Base-by-base conservation (phyloP, 2,888 invertebrate genomes). In the Celastrina argiolus region DNA sequence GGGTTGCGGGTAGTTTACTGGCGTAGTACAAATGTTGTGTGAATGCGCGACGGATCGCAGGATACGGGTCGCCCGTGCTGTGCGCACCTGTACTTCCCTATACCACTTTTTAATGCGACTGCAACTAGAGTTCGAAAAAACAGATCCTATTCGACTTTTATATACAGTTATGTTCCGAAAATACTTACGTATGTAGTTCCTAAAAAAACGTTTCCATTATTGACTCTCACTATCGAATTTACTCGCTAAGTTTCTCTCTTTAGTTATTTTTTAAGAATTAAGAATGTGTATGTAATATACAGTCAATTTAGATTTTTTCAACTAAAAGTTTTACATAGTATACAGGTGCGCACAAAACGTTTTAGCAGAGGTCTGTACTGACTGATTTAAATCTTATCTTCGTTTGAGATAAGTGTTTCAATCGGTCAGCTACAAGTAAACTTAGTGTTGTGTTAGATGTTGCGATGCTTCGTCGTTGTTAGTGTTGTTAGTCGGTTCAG, bases 1-100 rank as follows among this genome's bases (percentile, higher is more conserved):
- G 78, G 74, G 73, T 84, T 85, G 84, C 84, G 83, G 85, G 83
- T 83, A 84, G 83, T 84, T 84, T 85, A 86, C 88, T 88, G 88
- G 82, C 85, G 85, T 87, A 88, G 89, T 89, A 88, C 88, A 89
- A 89, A 88, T 85, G 84, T 81, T 79, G 85, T 81, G 81, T 85
- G 87, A 76, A 73, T 82, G 81, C 79, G 73, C 74, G 72, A 71
- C 72, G 74, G 72, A 74, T 73, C 58, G 42, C 59, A 45, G 26
- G 67, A 41, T 56, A 59, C 67, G 65, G 68, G 74, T 76, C 76
- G 71, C 73, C 71, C 73, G 69, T 64, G 67, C 68, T 66, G 66
- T 51, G 51, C 67, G 31, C 42, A 16, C 34, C 16, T 58, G 41
- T 59, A 18, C 42, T 58, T 59, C 18, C 18, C 65, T 10, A 3